Percentiles rank a stretch among this genome's conserved stretches.
phyloP scores from a whole-genome alignment of 2,113 vertebrate genomes.

The Gadus chalcogrammus region DNA sequence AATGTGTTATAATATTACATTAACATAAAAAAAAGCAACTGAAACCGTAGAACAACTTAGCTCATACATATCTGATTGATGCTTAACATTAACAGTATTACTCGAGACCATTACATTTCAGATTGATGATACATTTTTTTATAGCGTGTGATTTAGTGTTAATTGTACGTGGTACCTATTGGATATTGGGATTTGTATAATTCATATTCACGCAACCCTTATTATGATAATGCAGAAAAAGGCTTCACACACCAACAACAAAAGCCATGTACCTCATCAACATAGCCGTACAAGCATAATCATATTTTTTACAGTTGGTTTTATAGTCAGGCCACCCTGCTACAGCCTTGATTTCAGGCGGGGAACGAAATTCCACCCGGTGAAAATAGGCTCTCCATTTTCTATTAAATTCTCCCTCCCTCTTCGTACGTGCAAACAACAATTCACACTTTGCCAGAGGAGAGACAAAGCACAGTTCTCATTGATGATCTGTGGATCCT shows the following conservation, averaged over 20 bases:
- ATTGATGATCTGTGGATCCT: slow-evolving; percentile 63
- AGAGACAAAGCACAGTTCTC: slow-evolving; percentile 60
- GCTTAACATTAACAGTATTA: neutral
- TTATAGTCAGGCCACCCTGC: too few relatives aligned
- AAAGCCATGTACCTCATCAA: too few relatives aligned
- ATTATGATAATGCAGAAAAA: too few relatives aligned
- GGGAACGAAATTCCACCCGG: slow-evolving; percentile 29
- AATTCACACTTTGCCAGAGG: slow-evolving; percentile 53
- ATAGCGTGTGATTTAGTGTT: neutral
- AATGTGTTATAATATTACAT: too few relatives aligned
- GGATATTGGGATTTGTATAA: neutral
- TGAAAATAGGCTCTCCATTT: slow-evolving; percentile 44
- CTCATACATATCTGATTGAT: neutral
- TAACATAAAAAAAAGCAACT: too few relatives aligned
- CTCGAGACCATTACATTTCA: neutral
- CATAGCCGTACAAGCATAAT: too few relatives aligned
- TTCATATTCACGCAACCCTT: too few relatives aligned
- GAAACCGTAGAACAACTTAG: neutral
- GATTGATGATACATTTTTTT: neutral
- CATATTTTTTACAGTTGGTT: too few relatives aligned
- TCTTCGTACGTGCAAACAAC: slow-evolving; percentile 46
- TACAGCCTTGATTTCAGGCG: slow-evolving; percentile 14
- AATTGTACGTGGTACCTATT: neutral
- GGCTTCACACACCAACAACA: too few relatives aligned
- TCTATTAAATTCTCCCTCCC: slow-evolving; percentile 32